Evolutionary conservation across 2,888 invertebrate genomes (phyloP).

Genomic region (Hirtodrosophila cameraria): DNA sequence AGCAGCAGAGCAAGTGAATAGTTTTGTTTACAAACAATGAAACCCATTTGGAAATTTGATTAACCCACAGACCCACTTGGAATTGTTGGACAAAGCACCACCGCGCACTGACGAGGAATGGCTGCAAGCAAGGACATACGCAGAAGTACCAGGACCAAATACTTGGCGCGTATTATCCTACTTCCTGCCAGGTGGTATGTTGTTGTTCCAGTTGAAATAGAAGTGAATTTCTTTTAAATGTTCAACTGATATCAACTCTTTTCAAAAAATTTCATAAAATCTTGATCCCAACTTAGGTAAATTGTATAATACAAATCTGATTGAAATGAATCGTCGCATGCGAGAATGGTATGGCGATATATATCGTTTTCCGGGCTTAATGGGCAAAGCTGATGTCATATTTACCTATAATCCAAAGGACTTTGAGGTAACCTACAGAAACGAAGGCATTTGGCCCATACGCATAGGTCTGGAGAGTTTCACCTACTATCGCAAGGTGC

Average conservation of each 20-base stretch:
- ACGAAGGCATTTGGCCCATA: constrained; percentile 85
- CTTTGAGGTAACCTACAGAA: constrained; percentile 84
- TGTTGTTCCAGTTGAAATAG: too few relatives aligned
- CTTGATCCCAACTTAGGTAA: constrained; percentile 45
- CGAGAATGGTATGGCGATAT: constrained; percentile 83
- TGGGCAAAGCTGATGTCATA: constrained; percentile 81
- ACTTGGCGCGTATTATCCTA: constrained; percentile 54
- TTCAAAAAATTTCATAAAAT: constrained; percentile 17
- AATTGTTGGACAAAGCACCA: constrained; percentile 35
- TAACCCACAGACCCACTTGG: constrained; percentile 26
- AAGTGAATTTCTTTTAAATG: too few relatives aligned
- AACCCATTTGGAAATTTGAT: constrained; percentile 31
- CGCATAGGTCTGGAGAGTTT: constrained; percentile 84
- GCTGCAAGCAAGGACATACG: constrained; percentile 69
- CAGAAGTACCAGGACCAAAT: constrained; percentile 75
- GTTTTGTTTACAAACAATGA: constrained; percentile 64
- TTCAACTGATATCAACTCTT: constrained; percentile 25
- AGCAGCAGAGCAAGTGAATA: not conserved
- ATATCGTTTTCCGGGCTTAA: constrained; percentile 83
- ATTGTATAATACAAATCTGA: constrained; percentile 65
- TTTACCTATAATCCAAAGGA: constrained; percentile 85
- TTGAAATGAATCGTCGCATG: constrained; percentile 69
- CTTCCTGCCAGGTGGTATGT: constrained; percentile 79
- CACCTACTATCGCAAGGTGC: constrained; percentile 82
- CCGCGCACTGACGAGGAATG: constrained; percentile 67